These are phyloP conservation scores for Conchocele bisecta DNA, from an alignment of 2,888 invertebrate genomes.

Conservation along the genomic window DNA sequence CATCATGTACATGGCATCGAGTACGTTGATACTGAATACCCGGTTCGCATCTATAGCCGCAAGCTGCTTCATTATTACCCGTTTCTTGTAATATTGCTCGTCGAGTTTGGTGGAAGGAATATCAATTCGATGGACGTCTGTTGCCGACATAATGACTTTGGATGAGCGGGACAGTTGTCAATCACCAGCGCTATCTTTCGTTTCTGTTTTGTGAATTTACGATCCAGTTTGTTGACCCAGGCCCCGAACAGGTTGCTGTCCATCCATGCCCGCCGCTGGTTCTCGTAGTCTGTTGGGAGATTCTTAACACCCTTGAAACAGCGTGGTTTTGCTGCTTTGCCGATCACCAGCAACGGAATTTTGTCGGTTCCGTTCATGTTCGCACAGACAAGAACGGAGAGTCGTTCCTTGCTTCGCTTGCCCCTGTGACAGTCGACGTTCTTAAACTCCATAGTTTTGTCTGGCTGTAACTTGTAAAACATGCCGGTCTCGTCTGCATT, in stretches of 20 bases:
- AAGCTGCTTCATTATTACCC: too few species aligned
- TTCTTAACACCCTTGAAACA: slow-evolving; percentile 51
- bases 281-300: slow-evolving; percentile 45
- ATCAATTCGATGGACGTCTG: slow-evolving; percentile 45
- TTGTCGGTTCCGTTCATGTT: slow-evolving; percentile 53
- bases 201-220: slow-evolving; percentile 20
- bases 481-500: slow-evolving; percentile 60
- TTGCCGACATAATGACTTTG: slow-evolving; percentile 25
- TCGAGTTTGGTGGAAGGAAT: slow-evolving; percentile 66
- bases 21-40: too few species aligned
- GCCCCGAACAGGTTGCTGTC: slow-evolving; percentile 45
- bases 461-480: slow-evolving; percentile 45
- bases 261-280: slow-evolving; percentile 54
- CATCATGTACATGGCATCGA: too few species aligned
- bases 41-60: too few species aligned
- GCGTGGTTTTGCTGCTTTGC: slow-evolving; percentile 46
- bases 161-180: slow-evolving; percentile 64
- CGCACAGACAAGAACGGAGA: slow-evolving; percentile 41
- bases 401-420: slow-evolving; percentile 41
- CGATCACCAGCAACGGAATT: slow-evolving; percentile 49
- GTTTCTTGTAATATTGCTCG: too few species aligned
- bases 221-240: slow-evolving; percentile 54
- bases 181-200: slow-evolving; percentile 48
- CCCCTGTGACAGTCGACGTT: slow-evolving; percentile 41
- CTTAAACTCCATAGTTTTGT: slow-evolving; percentile 40